Base-by-base conservation (phyloP, 2,113 vertebrate species). In the Furnarius figulus region DNA sequence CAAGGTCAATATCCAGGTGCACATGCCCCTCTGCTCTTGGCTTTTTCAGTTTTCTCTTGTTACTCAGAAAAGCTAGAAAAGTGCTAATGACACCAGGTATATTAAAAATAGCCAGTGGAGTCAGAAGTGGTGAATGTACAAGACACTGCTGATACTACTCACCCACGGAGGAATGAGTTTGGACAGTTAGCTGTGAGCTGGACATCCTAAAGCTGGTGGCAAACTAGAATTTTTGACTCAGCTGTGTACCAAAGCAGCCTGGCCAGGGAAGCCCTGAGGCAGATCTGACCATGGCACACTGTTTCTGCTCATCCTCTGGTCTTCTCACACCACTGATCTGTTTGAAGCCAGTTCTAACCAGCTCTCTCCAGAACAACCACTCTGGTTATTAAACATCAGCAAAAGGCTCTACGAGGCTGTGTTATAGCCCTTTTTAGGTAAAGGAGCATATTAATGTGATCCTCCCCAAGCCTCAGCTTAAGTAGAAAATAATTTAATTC, bases 401-500 rank as follows among this genome's bases (percentile, higher is more conserved):
- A 2, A 61, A 94, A 83, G 66, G 56, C 40, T 40, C 13, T 42
- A 40, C 33, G 40, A 49, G 50, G 58, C 68, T 92, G 52, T 23
- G 88, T 92, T 55, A 53, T 50, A 88, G 76, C 46, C 40, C 52
- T 93, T 92, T 86, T 81, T 90, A 87, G 80, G 86, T 67, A 92
- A 89, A 92, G 68, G 39, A 92, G 53, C 76, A 81, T 84, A 93
- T 84, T 92, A 90, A 92, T 74, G 39, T 77, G 72, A 89, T 90
- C 70, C 16, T 97, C 55, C 72, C 65, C 86, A 86, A 95, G 90
- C 94, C 55, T 93, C 83, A 84, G 0, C 0, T 0, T 90, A 95
- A 95, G 76, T 18, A 95, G 90, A 89, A 93, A 93, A 95, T 96
- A 95, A 96, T 93, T 90, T 52, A 59, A 90, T 95, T 95, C 53